Evolutionary conservation across 2,888 invertebrate species (phyloP), one percentile per base, ranked within the genome.

Genomic region (Busseola fusca): DNA sequence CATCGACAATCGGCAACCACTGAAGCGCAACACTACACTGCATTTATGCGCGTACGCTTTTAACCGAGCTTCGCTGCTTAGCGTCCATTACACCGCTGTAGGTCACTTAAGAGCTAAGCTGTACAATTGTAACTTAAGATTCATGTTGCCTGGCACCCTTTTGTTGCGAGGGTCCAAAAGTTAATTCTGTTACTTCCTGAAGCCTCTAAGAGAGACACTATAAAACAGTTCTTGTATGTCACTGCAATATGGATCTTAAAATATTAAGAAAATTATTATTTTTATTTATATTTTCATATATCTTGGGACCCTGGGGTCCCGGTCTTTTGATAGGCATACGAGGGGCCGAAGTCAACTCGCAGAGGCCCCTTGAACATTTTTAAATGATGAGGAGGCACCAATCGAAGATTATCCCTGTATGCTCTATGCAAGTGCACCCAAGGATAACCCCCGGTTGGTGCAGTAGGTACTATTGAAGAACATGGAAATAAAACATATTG

Each of bases 31-130:
- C 78, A 73, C 87, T 83, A 83, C 75, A 82, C 78, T 70, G 78
- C 74, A 78, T 84, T 86, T 86, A 87, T 81, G 84, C 79, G 81
- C 78, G 80, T 84, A 84, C 87, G 87, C 77, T 84, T 86, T 86
- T 87, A 89, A 87, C 84, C 81, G 75, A 80, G 87, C 79, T 80
- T 80, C 72, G 75, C 74, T 76, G 70, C 77, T 84, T 84, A 82
- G 69, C 80, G 77, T 72, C 72, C 80, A 84, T 85, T 86, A 86
- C 86, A 76, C 59, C 70, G 81, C 84, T 84, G 86, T 86, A 83
- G 84, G 84, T 84, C 72, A 82, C 60, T 80, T 80, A 81, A 64
- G 72, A 50, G 57, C 30, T 63, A 76, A 76, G 45, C 54, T 50
- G 40, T 40, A 66, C 73, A 78, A 79, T 79, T 82, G 81, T 76